Conservation (phyloP, 2,113 vertebrate genomes). For the Oostethus manadensis region DNA sequence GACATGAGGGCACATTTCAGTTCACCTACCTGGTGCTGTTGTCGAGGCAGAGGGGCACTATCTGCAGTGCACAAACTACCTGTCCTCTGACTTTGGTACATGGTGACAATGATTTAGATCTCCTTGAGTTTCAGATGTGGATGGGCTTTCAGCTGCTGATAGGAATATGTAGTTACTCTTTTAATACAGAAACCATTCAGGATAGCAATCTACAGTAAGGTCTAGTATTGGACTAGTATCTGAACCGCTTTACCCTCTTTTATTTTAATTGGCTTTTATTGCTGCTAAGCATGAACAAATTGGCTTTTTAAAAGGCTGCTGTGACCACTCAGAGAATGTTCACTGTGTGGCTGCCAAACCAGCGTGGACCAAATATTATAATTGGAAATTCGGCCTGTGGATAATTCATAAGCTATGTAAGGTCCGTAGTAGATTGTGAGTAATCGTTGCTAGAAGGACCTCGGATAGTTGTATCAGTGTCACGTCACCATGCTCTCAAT, state of each 20-base stretch:
- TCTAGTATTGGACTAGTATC: slow-evolving; percentile 6
- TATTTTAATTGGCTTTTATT: background rate
- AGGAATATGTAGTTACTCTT: background rate
- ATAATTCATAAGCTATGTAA: slow-evolving; percentile 47
- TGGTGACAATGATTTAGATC: slow-evolving; percentile 12
- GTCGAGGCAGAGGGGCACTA: slow-evolving; percentile 12
- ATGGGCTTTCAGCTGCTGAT: background rate
- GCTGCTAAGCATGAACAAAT: background rate
- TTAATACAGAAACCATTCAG: too few relatives aligned
- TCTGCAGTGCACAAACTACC: slow-evolving; percentile 19
- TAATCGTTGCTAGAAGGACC: slow-evolving; percentile 27
- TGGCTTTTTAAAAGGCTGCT: slow-evolving; percentile 1
- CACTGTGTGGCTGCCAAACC: slow-evolving; percentile 14
- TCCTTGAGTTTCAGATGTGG: slow-evolving; percentile 22
- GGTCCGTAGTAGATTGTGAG: slow-evolving; percentile 22
- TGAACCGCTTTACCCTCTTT: slow-evolving; percentile 21
- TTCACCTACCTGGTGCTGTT: slow-evolving; percentile 6
- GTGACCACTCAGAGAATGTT: slow-evolving; percentile 1
- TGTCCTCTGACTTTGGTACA: slow-evolving; percentile 25
- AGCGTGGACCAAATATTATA: slow-evolving; percentile 37
- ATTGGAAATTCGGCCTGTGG: slow-evolving; percentile 35
- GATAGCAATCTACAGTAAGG: too few relatives aligned
- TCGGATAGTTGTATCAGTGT: slow-evolving; percentile 9
- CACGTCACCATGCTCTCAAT: background rate
- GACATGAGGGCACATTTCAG: slow-evolving; percentile 5